These are phyloP conservation scores for Siniperca scherzeri DNA, from an alignment of 2,797 vertebrate genomes.

Conservation along the genomic window DNA sequence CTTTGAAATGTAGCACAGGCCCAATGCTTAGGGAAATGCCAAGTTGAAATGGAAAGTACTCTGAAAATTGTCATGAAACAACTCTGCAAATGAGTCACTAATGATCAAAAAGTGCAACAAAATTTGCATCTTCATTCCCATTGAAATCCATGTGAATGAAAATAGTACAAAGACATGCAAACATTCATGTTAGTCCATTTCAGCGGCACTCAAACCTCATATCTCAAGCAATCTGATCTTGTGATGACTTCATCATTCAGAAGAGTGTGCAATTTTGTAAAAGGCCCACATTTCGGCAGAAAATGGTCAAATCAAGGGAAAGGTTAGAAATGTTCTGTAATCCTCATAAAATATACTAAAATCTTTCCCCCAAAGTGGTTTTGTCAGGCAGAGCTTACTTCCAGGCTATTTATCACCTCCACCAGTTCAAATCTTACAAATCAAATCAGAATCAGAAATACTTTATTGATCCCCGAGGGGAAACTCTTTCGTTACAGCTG, in stretches of 20 bases:
- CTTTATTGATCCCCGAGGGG: too few relatives aligned
- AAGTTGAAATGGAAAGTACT: slow-evolving; percentile 7
- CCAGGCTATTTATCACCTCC: neutral
- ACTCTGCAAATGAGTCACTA: neutral
- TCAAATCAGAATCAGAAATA: too few relatives aligned
- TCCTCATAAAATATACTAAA: neutral
- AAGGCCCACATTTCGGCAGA: neutral
- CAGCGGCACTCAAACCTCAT: neutral
- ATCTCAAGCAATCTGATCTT: neutral
- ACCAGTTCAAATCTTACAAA: neutral
- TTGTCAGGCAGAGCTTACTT: neutral
- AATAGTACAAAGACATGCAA: neutral
- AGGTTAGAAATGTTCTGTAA: neutral
- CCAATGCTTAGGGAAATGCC: slow-evolving; percentile 34
- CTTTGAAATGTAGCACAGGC: slow-evolving; percentile 7
- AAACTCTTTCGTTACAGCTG: too few relatives aligned
- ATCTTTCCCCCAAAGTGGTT: neutral
- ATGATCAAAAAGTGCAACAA: neutral
- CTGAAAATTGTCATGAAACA: neutral
- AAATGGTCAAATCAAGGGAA: neutral
- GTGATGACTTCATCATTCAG: neutral
- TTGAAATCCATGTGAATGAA: slow-evolving; percentile 5
- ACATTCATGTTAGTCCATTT: neutral
- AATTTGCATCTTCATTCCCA: neutral
- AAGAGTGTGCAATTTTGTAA: neutral